A percentile compares a stretch with the other conserved stretches of the same genome.
phyloP scores from a whole-genome alignment of 2,797 vertebrate species.

The Ispidina picta region DNA sequence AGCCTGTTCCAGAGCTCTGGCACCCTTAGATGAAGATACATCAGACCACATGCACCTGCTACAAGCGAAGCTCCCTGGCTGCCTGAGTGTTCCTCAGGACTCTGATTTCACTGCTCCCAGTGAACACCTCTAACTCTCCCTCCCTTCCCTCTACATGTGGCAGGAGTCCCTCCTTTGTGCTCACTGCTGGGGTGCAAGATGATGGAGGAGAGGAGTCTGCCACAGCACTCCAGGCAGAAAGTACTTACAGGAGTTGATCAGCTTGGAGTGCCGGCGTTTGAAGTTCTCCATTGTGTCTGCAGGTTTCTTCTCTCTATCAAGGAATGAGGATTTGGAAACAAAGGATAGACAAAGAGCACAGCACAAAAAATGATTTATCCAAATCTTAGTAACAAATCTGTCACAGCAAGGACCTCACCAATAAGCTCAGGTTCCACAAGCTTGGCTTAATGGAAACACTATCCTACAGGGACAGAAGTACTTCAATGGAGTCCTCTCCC shows the following conservation, averaged over 20 bases:
- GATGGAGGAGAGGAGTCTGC: background rate
- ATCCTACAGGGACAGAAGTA: background rate
- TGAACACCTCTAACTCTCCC: background rate
- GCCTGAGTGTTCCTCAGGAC: background rate
- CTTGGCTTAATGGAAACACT: background rate
- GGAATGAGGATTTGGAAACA: background rate
- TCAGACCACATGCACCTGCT: background rate
- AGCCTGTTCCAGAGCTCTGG: too few species aligned
- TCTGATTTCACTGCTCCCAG: background rate
- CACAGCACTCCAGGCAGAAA: background rate
- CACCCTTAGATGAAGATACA: background rate
- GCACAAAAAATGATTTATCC: background rate
- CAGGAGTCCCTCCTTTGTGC: background rate
- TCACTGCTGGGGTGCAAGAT: background rate
- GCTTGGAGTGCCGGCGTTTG: slow-evolving; percentile 75
- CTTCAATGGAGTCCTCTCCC: background rate
- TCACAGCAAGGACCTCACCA: background rate
- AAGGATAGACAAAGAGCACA: background rate
- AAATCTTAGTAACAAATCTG: background rate
- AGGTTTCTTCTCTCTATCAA: slow-evolving; percentile 75
- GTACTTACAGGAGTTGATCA: slow-evolving; percentile 81
- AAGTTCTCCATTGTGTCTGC: slow-evolving; percentile 57
- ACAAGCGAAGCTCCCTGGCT: background rate
- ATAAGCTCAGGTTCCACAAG: background rate
- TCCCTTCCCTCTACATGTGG: background rate